A percentile compares a stretch with the other conserved stretches of the same genome.
phyloP scores from a whole-genome alignment of 2,113 vertebrate species.

The Corythaeola cristata region DNA sequence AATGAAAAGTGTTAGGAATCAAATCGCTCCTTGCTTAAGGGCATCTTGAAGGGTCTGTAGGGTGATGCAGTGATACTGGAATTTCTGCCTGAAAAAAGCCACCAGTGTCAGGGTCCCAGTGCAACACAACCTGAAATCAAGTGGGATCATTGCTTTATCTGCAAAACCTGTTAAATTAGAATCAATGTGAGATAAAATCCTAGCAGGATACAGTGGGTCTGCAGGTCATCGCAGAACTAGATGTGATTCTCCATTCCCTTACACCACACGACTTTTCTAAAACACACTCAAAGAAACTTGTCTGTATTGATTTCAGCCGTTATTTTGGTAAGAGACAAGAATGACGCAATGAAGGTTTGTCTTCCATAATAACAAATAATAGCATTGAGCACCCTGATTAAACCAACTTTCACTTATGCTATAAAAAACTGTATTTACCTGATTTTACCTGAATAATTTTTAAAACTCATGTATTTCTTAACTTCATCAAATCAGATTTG shows the following conservation, averaged over 20 bases:
- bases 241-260: background rate
- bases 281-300: background rate
- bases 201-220: background rate
- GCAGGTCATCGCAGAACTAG: background rate
- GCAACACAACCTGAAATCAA: background rate
- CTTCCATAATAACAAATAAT: background rate
- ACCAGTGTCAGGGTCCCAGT: background rate
- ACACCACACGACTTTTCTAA: background rate
- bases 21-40: background rate
- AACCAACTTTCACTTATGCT: background rate
- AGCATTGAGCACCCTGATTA: background rate
- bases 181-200: background rate
- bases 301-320: background rate
- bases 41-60: background rate
- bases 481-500: background rate
- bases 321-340: background rate
- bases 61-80: background rate
- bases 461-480: background rate
- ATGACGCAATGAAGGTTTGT: background rate
- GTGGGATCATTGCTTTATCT: background rate
- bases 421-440: background rate
- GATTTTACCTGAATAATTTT: background rate
- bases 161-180: background rate
- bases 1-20: background rate
- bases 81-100: background rate